Evolutionary conservation across 1,140 invertebrate genomes (phyloP).

Genomic region (Zaprionus gabonicus): DNA sequence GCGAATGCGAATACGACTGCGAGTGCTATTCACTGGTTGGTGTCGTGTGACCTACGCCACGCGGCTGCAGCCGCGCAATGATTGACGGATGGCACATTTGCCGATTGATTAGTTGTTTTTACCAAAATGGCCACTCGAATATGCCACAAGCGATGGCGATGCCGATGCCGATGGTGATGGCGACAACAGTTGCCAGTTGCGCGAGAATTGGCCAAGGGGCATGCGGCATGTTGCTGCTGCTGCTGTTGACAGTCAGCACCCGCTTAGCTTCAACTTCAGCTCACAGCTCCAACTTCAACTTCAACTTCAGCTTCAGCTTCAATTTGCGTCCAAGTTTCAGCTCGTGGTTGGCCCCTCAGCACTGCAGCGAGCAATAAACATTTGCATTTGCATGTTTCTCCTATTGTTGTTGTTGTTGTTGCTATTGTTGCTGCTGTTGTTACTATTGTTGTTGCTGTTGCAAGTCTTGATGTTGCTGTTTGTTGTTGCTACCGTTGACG

Average conservation of each 20-base stretch:
- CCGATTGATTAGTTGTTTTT: slow-evolving; percentile 83
- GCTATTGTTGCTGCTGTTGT: neutral
- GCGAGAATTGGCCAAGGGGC: neutral
- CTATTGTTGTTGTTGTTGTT: slow-evolving; percentile 13
- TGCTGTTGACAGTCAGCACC: slow-evolving; percentile 54
- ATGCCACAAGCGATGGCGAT: slow-evolving; percentile 50
- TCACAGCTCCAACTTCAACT: slow-evolving; percentile 7
- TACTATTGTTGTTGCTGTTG: slow-evolving; percentile 18
- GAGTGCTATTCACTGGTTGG: slow-evolving; percentile 23
- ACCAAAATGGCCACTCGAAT: slow-evolving; percentile 71
- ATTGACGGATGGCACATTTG: slow-evolving; percentile 83
- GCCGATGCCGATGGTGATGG: slow-evolving; percentile 20
- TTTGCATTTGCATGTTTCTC: slow-evolving; percentile 75
- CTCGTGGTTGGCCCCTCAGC: slow-evolving; percentile 44
- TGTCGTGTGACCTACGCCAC: slow-evolving; percentile 80
- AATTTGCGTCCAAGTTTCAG: slow-evolving; percentile 15
- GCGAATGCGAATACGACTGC: slow-evolving; percentile 32
- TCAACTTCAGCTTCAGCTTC: neutral
- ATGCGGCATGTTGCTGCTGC: slow-evolving; percentile 3
- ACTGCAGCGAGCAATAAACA: slow-evolving; percentile 72
- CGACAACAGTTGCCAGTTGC: slow-evolving; percentile 24
- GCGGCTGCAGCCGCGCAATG: slow-evolving; percentile 42
- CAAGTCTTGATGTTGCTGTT: slow-evolving; percentile 3
- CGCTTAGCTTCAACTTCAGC: slow-evolving; percentile 45
- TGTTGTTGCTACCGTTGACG: slow-evolving; percentile 60